A percentile compares a stretch with the other conserved stretches of the same genome.
These are phyloP conservation scores for Pygathrix nemaeus DNA, from an alignment of 2,113 vertebrate genomes.

Conservation along the genomic window DNA sequence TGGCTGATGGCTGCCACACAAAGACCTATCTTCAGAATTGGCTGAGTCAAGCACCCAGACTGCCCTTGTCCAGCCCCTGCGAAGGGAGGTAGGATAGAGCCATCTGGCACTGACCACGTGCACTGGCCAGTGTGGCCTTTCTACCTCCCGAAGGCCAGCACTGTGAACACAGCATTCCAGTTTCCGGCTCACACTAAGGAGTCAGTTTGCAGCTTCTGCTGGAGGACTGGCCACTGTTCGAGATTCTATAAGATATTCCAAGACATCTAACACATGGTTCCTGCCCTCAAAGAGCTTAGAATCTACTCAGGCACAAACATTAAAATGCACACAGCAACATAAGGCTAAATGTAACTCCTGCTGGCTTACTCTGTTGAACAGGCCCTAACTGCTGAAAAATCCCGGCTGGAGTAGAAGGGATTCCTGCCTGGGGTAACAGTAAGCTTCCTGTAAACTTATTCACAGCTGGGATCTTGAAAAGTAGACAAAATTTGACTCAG, in stretches of 20 bases:
- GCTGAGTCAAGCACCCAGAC: not conserved
- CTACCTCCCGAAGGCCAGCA: not conserved
- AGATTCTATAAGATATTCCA: fast-evolving
- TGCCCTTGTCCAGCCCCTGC: not conserved
- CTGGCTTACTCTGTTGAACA: fast-evolving
- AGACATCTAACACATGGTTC: not conserved
- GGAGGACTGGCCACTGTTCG: no score
- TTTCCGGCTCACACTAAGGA: fast-evolving
- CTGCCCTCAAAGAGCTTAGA: not conserved
- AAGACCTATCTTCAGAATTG: not conserved
- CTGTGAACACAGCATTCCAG: fast-evolving
- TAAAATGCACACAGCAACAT: no score
- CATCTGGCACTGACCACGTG: fast-evolving
- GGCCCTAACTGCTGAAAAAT: fast-evolving
- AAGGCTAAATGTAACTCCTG: no score
- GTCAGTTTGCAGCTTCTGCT: fast-evolving
- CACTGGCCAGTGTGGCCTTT: fast-evolving
- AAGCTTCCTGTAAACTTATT: not conserved
- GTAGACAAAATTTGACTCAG: fast-evolving
- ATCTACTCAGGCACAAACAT: not conserved
- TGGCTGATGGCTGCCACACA: not conserved
- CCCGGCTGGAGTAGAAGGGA: not conserved
- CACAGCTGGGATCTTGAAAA: not conserved
- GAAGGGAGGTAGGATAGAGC: fast-evolving
- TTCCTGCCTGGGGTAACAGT: not conserved